Base-by-base conservation (phyloP, 2,888 invertebrate genomes). In the Ophonus ardosiacus region DNA sequence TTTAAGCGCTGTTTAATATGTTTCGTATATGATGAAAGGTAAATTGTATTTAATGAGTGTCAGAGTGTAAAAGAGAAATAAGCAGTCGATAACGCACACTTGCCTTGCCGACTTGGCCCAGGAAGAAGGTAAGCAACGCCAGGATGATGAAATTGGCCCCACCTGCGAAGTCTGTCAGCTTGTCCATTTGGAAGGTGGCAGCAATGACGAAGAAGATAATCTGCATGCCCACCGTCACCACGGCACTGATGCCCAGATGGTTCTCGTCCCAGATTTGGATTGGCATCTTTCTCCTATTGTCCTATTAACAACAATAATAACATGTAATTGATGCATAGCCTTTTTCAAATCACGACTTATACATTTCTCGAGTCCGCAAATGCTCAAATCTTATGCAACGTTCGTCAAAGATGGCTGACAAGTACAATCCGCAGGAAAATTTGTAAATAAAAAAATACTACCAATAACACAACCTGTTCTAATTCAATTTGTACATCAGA, bases 91-190 rank as follows among this genome's bases (percentile, higher is more conserved):
- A 90, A 74, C 71, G 71, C 43, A 74, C 71, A 74, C 43, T 90
- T 91, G 94, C 94, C 92, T 95, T 95, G 88, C 95, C 95, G 87
- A 95, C 94, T 93, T 97, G 96, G 13, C 97, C 97, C 61, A 98
- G 92, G 89, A 96, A 95, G 92, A 98, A 97, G 38, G 98, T 98
- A 65, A 98, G 92, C 86, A 98, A 91, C 7, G 98, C 97, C 87
- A 98, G 93, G 82, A 97, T 96, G 87, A 98, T 96, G 91, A 98
- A 98, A 92, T 98, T 98, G 84, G 96, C 96, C 84, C 98, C 98
- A 7, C 98, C 97, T 86, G 98, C 98, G 92, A 98, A 97, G 91
- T 98, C 98, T 0, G 98, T 97, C 85, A 98, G 93, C 92, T 98
- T 97, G 90, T 98, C 98, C 92, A 96, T 95, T 91, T 97, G 96